Base-by-base conservation (phyloP, 1,140 invertebrate genomes). In the Drosophila subobscura region DNA sequence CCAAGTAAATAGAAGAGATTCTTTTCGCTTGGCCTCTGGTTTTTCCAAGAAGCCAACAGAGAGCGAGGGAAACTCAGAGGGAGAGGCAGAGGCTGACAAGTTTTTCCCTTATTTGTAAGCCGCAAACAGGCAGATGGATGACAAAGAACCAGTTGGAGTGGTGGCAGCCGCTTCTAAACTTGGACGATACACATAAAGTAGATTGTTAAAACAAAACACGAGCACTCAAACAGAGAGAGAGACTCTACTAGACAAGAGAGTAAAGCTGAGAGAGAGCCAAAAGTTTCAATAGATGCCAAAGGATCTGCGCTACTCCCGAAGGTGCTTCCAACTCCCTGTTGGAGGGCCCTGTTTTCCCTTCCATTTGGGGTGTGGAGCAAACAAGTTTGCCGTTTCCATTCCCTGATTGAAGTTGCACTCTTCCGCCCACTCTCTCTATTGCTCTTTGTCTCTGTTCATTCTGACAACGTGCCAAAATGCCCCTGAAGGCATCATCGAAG, bases 1-100 rank as follows among this genome's bases (percentile, higher is more conserved):
- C 84, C 81, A 86, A 83, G 81, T 83, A 86, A 86, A 89, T 86
- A 73, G 74, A 76, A 72, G 45, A 86, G 83, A 86, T 86, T 88
- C 84, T 83, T 78, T 41, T 23, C 29, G 67, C 16, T 49, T 27
- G 50, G 56, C 27, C 25, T 49, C 23, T 47, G 37, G 27, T 27
- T 68, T 85, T 86, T 86, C 81, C 70, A 58, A 73, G 83, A 84
- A 84, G 71, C 40, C 59, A 53, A 25, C 46, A 46, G 0, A 27
- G 5, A 5, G 25, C n/a, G 52, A 37, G 40, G 33, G 23, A 42
- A 22, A 44, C 46, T 20, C 14, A 57, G 58, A 25, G 16, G 63
- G 60, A 73, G 73, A 56, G 54, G 52, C 55, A 55, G 52, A 41
- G 33, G 58, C 45, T 51, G 52, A 78, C 79, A 79, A 79, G 79